Conservation (phyloP, 2,888 invertebrate species). For the Parascotia fuliginaria region DNA sequence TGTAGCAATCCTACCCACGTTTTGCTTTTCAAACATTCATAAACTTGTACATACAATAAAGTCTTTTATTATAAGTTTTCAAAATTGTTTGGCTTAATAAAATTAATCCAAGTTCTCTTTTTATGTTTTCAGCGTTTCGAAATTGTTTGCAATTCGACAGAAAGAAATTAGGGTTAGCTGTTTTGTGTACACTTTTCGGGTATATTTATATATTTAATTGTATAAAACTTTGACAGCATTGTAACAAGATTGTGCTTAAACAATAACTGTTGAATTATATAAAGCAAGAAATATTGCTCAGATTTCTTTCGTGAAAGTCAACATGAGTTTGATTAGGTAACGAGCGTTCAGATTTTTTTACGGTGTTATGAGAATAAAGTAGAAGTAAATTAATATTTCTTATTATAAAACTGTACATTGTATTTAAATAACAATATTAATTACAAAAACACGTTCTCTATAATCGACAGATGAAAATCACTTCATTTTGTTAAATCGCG, state of each 20-base stretch:
- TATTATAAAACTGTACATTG: too few relatives aligned
- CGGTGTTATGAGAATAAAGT: too few relatives aligned
- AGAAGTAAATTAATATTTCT: too few relatives aligned
- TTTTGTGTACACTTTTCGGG: not conserved
- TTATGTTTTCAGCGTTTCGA: not conserved
- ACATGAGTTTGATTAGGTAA: too few relatives aligned
- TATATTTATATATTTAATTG: not conserved
- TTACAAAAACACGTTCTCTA: not conserved
- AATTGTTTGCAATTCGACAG: not conserved
- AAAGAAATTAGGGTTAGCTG: not conserved
- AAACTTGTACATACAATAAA: slow-evolving; percentile 6
- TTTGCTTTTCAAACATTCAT: slow-evolving; percentile 7
- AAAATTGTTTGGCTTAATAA: slow-evolving; percentile 2
- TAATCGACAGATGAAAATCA: not conserved
- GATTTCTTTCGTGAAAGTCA: too few relatives aligned
- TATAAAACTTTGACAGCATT: too few relatives aligned
- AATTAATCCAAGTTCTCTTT: not conserved
- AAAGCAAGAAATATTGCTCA: too few relatives aligned
- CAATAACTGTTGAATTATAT: too few relatives aligned
- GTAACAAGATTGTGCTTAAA: too few relatives aligned
- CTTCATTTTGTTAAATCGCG: slow-evolving; percentile 7
- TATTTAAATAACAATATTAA: not conserved
- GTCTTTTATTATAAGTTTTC: too few relatives aligned
- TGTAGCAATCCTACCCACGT: slow-evolving; percentile 1
- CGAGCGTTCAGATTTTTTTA: too few relatives aligned